phyloP scores from a whole-genome alignment of 2,113 vertebrate species.

The Nestor notabilis region DNA sequence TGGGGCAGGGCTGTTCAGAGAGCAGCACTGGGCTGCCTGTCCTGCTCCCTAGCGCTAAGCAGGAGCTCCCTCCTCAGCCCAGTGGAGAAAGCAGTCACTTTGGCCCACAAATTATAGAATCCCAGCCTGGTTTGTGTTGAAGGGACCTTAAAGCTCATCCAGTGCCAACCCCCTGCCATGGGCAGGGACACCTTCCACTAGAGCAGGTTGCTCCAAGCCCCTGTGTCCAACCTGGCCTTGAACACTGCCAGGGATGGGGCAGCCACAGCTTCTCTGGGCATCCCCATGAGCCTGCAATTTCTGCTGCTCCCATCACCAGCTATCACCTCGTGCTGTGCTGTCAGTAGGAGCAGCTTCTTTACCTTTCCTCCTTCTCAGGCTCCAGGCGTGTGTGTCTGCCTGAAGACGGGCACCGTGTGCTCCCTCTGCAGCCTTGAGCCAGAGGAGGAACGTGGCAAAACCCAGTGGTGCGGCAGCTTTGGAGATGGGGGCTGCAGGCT shows the following conservation, averaged over 20 bases:
- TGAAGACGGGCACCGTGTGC: rapidly evolving
- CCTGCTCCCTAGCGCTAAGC: neutral
- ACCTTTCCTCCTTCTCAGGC: neutral
- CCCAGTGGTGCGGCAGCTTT: rapidly evolving
- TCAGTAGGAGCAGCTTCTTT: neutral
- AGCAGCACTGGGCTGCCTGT: neutral
- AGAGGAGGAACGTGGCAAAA: neutral
- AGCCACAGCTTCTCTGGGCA: neutral
- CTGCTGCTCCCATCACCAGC: neutral
- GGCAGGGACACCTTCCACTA: too few species aligned
- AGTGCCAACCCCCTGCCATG: neutral
- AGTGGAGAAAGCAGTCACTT: neutral
- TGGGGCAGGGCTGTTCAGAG: neutral
- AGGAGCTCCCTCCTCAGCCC: neutral
- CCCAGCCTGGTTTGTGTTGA: neutral
- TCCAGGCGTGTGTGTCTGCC: neutral
- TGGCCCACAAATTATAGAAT: neutral
- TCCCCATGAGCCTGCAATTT: neutral
- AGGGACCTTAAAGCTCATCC: neutral
- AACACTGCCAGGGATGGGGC: neutral
- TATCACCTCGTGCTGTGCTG: neutral
- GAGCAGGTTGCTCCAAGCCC: neutral
- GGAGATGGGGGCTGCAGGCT: neutral
- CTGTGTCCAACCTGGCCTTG: neutral
- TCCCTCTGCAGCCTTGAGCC: neutral